Evolutionary conservation across 92 coral and sea anemone genomes (phyloP), one percentile per base, ranked within the genome.

Genomic region (Nematostella vectensis): DNA sequence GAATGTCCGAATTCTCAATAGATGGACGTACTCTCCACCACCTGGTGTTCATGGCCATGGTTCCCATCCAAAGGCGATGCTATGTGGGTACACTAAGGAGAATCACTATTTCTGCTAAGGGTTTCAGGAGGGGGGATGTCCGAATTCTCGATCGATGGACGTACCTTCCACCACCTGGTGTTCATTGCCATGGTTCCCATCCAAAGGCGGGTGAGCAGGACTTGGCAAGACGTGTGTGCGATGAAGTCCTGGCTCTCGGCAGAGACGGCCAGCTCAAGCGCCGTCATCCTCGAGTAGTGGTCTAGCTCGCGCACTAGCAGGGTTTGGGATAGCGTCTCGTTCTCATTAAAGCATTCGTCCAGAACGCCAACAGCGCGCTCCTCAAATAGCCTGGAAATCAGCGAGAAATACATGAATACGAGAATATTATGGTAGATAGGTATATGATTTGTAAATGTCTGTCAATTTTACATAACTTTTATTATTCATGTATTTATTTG

Each of bases 51-150:
- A 91, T 70, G n/a, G 85, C 89, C 85, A 91, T 85, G 0, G 86
- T 66, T 11, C 97, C 95, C 97, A 91, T 91, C 97, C 97, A 91
- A 28, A 91, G 83, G 31, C 97, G n/a, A n/a, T n/a, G n/a, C n/a
- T n/a, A n/a, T n/a, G n/a, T n/a, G n/a, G n/a, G n/a, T n/a, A n/a
- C n/a, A n/a, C n/a, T n/a, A n/a, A n/a, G n/a, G n/a, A n/a, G n/a
- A n/a, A n/a, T n/a, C n/a, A n/a, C n/a, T n/a, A n/a, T n/a, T n/a
- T n/a, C n/a, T n/a, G n/a, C n/a, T n/a, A n/a, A n/a, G n/a, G n/a
- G n/a, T n/a, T n/a, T n/a, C n/a, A n/a, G n/a, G n/a, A n/a, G n/a
- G n/a, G n/a, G n/a, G n/a, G n/a, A n/a, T n/a, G n/a, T n/a, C n/a
- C n/a, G n/a, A n/a, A n/a, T n/a, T n/a, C n/a, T n/a, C n/a, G n/a